phyloP scores from a whole-genome alignment of 2,888 invertebrate species.

The Dryocosmus kuriphilus region DNA sequence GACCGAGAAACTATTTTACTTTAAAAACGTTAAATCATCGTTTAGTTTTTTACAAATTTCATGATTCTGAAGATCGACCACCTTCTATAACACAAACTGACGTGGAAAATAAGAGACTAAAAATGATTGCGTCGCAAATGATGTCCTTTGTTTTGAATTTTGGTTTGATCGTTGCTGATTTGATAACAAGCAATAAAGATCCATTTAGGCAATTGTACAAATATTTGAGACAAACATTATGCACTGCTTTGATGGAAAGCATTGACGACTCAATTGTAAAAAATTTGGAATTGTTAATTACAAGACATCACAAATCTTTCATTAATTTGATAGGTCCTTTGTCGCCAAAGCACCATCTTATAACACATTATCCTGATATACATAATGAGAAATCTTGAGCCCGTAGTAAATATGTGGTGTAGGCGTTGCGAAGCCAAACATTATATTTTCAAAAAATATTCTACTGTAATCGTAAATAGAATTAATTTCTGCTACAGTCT shows the following conservation, averaged over 20 bases:
- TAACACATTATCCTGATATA: too few species aligned
- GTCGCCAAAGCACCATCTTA: too few species aligned
- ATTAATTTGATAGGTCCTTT: neutral
- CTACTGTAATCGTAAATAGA: neutral
- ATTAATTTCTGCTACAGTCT: slow-evolving; percentile 10
- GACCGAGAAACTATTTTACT: neutral
- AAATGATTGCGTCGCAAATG: slow-evolving; percentile 42
- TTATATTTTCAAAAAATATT: slow-evolving; percentile 6
- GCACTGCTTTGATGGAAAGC: neutral
- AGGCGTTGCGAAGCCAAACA: slow-evolving; percentile 44
- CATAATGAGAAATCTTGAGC: slow-evolving; percentile 8
- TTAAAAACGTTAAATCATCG: too few species aligned
- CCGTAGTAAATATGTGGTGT: slow-evolving; percentile 41
- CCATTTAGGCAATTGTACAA: slow-evolving; percentile 36
- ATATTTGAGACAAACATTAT: slow-evolving; percentile 32
- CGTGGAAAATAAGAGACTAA: slow-evolving; percentile 26
- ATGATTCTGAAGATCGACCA: slow-evolving; percentile 14
- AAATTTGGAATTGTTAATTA: slow-evolving; percentile 21
- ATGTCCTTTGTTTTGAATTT: slow-evolving; percentile 38
- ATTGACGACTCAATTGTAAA: slow-evolving; percentile 32
- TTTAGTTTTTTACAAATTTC: too few species aligned
- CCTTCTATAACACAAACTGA: neutral
- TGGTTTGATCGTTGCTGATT: slow-evolving; percentile 43
- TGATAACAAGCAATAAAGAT: slow-evolving; percentile 28
- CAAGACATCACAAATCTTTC: slow-evolving; percentile 36